Evolutionary conservation across 2,888 invertebrate genomes (phyloP).

Genomic region (Dyspetes luteomarginatus): DNA sequence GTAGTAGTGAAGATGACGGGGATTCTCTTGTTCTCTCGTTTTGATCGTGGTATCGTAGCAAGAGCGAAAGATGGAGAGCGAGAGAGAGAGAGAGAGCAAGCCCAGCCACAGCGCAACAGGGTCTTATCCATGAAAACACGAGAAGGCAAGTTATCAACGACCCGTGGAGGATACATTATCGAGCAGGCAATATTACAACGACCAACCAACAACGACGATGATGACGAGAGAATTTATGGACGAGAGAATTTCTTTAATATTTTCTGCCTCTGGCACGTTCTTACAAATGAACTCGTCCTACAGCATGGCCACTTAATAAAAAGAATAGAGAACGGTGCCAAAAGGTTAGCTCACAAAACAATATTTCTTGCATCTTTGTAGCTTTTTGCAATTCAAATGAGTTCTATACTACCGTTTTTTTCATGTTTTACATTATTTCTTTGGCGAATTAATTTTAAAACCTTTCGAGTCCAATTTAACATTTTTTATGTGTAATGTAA

Average conservation of each 20-base stretch:
- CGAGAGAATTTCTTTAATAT: conserved; percentile 5
- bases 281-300: not conserved
- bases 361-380: no score
- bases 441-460: no score
- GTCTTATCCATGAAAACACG: conserved; percentile 62
- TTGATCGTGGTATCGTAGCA: not conserved
- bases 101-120: conserved; percentile 10
- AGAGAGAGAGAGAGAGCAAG: conserved; percentile 16
- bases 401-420: no score
- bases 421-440: no score
- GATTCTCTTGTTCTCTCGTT: not conserved
- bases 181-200: conserved; percentile 28
- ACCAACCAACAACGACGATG: conserved; percentile 22
- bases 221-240: not conserved
- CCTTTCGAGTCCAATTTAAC: no score
- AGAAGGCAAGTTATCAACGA: conserved; percentile 64
- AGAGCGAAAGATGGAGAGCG: not conserved
- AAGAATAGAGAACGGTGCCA: no score
- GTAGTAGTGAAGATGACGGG: conserved; percentile 3
- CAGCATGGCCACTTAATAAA: no score
- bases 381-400: no score
- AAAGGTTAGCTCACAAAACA: no score
- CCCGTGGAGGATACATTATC: conserved; percentile 62
- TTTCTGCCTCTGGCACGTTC: not conserved
- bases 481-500: no score